Evolutionary conservation across 2,113 vertebrate genomes (phyloP).

Genomic region (Sinocyclocheilus maitianheensis): DNA sequence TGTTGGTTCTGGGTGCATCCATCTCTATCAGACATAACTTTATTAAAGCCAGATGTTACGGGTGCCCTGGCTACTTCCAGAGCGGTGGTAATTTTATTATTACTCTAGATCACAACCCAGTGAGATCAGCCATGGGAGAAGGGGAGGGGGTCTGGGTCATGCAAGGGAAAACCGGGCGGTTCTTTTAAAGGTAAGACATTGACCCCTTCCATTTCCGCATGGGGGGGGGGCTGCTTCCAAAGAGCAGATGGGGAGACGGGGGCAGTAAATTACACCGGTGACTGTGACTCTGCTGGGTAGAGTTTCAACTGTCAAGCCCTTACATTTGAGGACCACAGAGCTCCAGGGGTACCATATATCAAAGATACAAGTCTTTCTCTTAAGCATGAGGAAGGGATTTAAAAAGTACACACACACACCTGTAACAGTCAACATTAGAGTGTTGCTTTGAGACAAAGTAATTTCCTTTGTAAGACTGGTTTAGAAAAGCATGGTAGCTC

Average conservation of each 20-base stretch:
- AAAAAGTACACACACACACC: slow-evolving; percentile 9
- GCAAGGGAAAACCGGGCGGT: slow-evolving; percentile 16
- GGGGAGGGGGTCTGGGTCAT: slow-evolving; percentile 24
- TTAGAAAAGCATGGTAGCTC: neutral
- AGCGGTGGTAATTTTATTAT: slow-evolving; percentile 61
- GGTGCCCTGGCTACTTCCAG: slow-evolving; percentile 59
- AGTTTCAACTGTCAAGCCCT: slow-evolving; percentile 44
- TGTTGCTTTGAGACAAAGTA: neutral
- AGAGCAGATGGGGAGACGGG: slow-evolving; percentile 35
- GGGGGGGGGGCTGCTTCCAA: slow-evolving; percentile 36
- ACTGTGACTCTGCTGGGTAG: slow-evolving; percentile 47
- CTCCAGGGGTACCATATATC: slow-evolving; percentile 43
- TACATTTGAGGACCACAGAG: slow-evolving; percentile 25
- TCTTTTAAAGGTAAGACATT: slow-evolving; percentile 50
- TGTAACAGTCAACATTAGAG: neutral
- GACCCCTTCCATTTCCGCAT: slow-evolving; percentile 31
- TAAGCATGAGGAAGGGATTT: slow-evolving; percentile 38
- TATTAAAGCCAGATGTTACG: slow-evolving; percentile 59
- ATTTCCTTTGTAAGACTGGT: neutral
- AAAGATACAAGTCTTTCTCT: slow-evolving; percentile 41
- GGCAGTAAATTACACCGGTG: slow-evolving; percentile 46
- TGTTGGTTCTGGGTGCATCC: slow-evolving; percentile 43
- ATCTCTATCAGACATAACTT: slow-evolving; percentile 61
- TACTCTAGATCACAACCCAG: slow-evolving; percentile 56
- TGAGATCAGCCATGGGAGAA: slow-evolving; percentile 45